Percentiles rank a stretch among this genome's conserved stretches.
These are phyloP conservation scores for Lepidothrix coronata DNA, from an alignment of 2,113 vertebrate genomes.

Conservation along the genomic window DNA sequence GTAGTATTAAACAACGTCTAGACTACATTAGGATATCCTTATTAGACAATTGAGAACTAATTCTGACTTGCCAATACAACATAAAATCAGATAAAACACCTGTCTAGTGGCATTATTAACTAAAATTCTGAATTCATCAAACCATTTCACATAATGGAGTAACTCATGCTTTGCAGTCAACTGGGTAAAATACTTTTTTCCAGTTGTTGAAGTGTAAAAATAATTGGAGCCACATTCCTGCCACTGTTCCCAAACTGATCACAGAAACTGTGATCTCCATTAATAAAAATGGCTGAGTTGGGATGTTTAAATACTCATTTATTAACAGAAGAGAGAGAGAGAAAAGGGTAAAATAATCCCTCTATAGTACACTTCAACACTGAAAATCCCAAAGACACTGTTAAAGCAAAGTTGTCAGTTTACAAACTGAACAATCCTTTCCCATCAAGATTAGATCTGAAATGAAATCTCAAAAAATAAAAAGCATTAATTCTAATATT, in stretches of 20 bases:
- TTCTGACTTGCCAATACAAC: not conserved
- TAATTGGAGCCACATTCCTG: not conserved
- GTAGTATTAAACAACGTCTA: not conserved
- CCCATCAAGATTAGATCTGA: not conserved
- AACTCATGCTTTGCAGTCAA: not conserved
- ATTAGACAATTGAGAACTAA: not conserved
- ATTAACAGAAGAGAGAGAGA: not conserved
- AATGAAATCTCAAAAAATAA: not conserved
- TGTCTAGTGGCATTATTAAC: not conserved
- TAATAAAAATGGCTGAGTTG: not conserved
- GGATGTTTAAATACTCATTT: not conserved
- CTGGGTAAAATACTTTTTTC: not conserved
- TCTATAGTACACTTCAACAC: not conserved
- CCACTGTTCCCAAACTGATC: not conserved
- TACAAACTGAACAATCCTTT: not conserved
- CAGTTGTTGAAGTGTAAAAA: not conserved
- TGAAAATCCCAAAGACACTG: not conserved
- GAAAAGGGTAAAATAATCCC: not conserved
- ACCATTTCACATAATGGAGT: not conserved
- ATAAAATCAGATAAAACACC: not conserved
- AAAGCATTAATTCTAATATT: not conserved
- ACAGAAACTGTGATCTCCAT: not conserved
- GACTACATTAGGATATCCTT: not conserved
- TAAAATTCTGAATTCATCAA: not conserved
- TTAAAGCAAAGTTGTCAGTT: not conserved